Evolutionary conservation across 2,113 vertebrate species (phyloP), one percentile per base, ranked within the genome.

Genomic region (Pyrgilauda ruficollis): DNA sequence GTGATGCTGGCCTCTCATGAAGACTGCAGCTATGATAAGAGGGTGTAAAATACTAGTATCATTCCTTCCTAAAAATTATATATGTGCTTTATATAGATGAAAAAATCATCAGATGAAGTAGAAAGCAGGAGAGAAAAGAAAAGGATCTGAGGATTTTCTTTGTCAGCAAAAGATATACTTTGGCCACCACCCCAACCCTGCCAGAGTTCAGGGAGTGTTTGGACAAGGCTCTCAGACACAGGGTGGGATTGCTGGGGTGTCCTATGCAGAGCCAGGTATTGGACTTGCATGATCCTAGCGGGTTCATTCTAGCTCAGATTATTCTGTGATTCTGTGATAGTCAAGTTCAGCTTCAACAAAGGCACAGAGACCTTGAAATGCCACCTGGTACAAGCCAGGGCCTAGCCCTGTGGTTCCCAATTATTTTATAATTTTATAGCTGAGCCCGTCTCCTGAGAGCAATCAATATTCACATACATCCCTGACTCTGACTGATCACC

Each of bases 1-100:
- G 9, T 2, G 3, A 11, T 0, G 0, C 16, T 35, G n/a, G 15
- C 39, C 23, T 70, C 63, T 85, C 26, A 26, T 15, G 63, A 44
- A 62, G 46, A 55, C 39, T 43, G n/a, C 6, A 46, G 28, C 43
- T 84, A 8, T 46, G 27, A 50, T 27, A 28, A 66, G 14, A 7
- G 7, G 3, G 1, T 67, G 53, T 67, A 63, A 73, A 77, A 72
- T 35, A 27, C 6, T 27, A 30, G 11, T 30, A 63, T 56, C 52
- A 43, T 55, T 75, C 16, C 44, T 50, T 47, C 35, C 30, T 79
- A 64, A 72, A 87, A 84, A 22, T 27, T 0, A 39, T 23, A 18
- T 13, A 22, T 18, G 5, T 15, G 9, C 30, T 85, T 76, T 67
- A 24, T 24, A 56, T 35, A 49, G 41, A 44, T 79, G 37, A 75